Evolutionary conservation across 2,888 invertebrate species (phyloP), one percentile per base, ranked within the genome.

Genomic region (Podotricha telesiphe): DNA sequence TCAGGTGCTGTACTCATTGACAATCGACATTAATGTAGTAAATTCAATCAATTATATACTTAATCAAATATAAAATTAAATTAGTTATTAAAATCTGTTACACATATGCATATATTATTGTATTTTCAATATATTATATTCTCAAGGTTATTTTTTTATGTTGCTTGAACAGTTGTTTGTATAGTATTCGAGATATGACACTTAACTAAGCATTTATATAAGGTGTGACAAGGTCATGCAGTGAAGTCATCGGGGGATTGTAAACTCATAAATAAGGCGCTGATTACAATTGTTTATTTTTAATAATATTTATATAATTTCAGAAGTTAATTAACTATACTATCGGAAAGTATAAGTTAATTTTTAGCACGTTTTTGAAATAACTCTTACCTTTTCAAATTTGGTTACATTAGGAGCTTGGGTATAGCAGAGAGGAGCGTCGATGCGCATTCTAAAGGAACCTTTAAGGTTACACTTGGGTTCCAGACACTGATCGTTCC

Each of bases 221-320:
- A 83, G 86, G 86, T 76, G 81, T 77, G 85, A 80, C 86, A 86
- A 87, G 86, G 88, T 80, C 85, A 78, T 67, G 78, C 80, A 76
- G 56, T 76, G 76, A 74, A 74, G 73, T 75, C 76, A 74, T 68
- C 48, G 64, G 56, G 42, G 34, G 50, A 68, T 58, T 63, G 61
- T 67, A 65, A 34, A 47, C 56, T 37, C 13, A 19, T 50, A 62
- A 71, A 69, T 70, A 66, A 68, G 68, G 55, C 51, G 37, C 45
- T 51, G 59, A 48, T 71, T 70, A 68, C 50, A 56, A 45, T 56
- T 55, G 55, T 28, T 7, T 34, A 15, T 48, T 17, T 48, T 62
- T 34, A 45, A 34, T 55, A 22, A 61, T 34, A 42, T 40, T 59
- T 59, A 8, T 48, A 7, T 58, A 40, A 58, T 53, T 55, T 53